Evolutionary conservation across 2,888 invertebrate genomes (phyloP).

Genomic region (Metacarcinus magister): DNA sequence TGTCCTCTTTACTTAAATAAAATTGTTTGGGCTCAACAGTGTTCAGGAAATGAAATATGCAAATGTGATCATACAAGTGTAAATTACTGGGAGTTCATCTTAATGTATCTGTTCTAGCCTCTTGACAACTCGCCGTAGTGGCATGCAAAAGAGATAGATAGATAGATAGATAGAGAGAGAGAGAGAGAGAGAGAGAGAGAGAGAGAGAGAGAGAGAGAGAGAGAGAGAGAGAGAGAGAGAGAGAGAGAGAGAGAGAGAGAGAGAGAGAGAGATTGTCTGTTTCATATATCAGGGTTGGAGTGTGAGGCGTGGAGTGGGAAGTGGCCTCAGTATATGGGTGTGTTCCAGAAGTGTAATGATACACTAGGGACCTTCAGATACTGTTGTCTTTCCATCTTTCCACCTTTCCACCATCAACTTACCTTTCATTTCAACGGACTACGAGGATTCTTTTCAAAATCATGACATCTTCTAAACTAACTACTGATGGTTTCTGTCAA

Average conservation of each 20-base stretch:
- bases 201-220: neutral
- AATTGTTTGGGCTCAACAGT: neutral
- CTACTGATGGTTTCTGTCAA: no score
- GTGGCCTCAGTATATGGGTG: no score
- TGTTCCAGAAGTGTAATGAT: no score
- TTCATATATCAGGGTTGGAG: neutral
- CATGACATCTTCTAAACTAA: no score
- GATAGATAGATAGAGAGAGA: conserved; percentile 7
- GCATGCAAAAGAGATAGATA: neutral
- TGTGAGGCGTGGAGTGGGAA: neutral
- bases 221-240: conserved; percentile 15
- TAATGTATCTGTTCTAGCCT: neutral
- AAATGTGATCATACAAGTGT: neutral
- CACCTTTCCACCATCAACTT: no score
- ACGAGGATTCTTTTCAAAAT: no score
- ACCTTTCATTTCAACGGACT: no score
- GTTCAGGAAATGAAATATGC: neutral
- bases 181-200: no score
- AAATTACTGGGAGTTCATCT: neutral
- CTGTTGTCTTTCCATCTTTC: no score
- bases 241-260: conserved; percentile 26
- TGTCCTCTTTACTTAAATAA: neutral
- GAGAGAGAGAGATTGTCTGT: neutral
- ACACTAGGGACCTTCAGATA: no score
- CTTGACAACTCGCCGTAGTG: neutral